phyloP scores from a whole-genome alignment of 2,888 invertebrate species.

The Diogma glabrata region DNA sequence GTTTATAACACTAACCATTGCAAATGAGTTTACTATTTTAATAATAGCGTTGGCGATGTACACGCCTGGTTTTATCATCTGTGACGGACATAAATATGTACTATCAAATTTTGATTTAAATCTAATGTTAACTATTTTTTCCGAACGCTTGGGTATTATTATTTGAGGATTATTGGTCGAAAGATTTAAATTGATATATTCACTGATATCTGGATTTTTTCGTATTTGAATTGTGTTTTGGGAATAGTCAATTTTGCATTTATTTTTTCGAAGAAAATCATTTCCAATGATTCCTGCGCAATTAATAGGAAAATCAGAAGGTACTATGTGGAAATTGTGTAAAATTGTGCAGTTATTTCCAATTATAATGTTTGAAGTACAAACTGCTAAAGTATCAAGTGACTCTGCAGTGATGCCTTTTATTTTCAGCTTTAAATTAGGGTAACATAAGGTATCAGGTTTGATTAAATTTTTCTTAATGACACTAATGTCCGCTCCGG shows the following conservation, averaged over 20 bases:
- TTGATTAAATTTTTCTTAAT: constrained; percentile 11
- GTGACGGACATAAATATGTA: background rate
- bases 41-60: background rate
- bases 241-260: background rate
- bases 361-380: constrained; percentile 11
- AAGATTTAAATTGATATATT: background rate
- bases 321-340: constrained; percentile 15
- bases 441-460: constrained; percentile 8
- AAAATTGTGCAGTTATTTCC: constrained; percentile 1
- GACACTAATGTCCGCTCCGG: constrained; percentile 16
- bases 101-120: background rate
- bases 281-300: constrained; percentile 12
- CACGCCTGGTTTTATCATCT: background rate
- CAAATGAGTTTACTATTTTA: no score
- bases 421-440: constrained; percentile 7
- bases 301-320: constrained; percentile 10
- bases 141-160: background rate
- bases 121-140: background rate
- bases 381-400: constrained; percentile 11
- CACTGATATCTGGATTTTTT: background rate
- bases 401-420: constrained; percentile 12
- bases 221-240: background rate
- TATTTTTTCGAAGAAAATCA: constrained; percentile 9
- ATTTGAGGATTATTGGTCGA: background rate
- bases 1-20: no score